Conservation (phyloP, 2,888 invertebrate species). For the Xylota sylvarum region DNA sequence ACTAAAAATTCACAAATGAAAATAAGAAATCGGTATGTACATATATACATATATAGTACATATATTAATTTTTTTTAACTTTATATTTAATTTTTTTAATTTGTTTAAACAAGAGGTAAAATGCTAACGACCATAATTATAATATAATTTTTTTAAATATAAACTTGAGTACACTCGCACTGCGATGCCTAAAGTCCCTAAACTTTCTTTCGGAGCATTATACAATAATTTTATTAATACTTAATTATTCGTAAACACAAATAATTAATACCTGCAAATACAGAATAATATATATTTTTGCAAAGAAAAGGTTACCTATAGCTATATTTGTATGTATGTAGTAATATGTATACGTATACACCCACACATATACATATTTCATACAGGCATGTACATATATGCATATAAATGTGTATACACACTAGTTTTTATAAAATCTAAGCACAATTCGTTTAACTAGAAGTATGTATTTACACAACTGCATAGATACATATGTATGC, state of each 20-base stretch:
- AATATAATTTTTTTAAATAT: neutral
- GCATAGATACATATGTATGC: neutral
- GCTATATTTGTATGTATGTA: too few relatives aligned
- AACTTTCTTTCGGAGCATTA: neutral
- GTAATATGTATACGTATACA: too few relatives aligned
- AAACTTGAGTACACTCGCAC: neutral
- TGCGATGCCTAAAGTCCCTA: neutral
- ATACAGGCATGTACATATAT: neutral
- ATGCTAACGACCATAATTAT: neutral
- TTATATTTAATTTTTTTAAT: neutral
- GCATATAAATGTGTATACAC: neutral
- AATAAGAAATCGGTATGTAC: too few relatives aligned
- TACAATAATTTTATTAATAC: too few relatives aligned
- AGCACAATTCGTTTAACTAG: neutral
- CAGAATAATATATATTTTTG: too few relatives aligned
- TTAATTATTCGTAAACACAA: too few relatives aligned
- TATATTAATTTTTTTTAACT: too few relatives aligned
- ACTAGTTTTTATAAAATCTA: neutral
- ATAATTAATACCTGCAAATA: too few relatives aligned
- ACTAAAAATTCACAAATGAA: too few relatives aligned
- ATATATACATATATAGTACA: too few relatives aligned
- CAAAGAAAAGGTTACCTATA: too few relatives aligned
- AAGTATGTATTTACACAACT: neutral
- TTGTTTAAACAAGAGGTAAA: neutral
- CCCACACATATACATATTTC: too few relatives aligned